Base-by-base conservation (phyloP, 1,140 invertebrate genomes). In the Drosophila insularis region DNA sequence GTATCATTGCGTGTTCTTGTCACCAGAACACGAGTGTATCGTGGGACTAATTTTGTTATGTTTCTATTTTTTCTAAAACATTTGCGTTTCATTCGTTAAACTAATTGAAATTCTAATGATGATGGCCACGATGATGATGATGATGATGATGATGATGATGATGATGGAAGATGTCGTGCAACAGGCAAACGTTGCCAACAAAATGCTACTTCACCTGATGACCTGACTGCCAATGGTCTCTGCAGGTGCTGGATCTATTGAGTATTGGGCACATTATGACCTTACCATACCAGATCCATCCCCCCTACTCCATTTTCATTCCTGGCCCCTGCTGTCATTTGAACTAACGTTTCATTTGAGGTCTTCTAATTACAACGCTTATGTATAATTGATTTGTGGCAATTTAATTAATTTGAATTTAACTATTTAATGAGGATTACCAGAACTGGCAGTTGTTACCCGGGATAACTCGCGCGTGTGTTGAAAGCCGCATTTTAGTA, bases 381-480 rank as follows among this genome's bases (percentile, higher is more conserved):
- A 87, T 87, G 81, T 87, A 82, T 87, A 87, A 87, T 87, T 87
- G 82, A 87, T 89, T 89, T 87, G 82, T 76, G 82, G 82, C 82
- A 87, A 87, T 87, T 87, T 87, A 87, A 89, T 89, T 87, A 87
- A 87, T 87, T 87, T 87, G 82, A 87, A 87, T 87, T 87, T 87
- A 87, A 87, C 82, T 89, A 87, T 87, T 87, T 87, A 87, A 87
- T 87, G 81, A 81, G 82, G 81, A 86, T 86, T 86, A 86, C 74
- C 82, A 78, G 81, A 50, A 63, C 58, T 17, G 43, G 19, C 70
- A 58, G 55, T 43, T 43, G 65, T 62, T 63, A 50, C 53, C 63
- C 59, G 54, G 54, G 46, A 64, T 69, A 74, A 61, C 50, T 70
- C 63, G 77, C 77, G 58, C 62, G 64, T 73, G 71, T 74, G 80